phyloP scores from a whole-genome alignment of 2,888 invertebrate genomes.

The Isoperla grammatica region DNA sequence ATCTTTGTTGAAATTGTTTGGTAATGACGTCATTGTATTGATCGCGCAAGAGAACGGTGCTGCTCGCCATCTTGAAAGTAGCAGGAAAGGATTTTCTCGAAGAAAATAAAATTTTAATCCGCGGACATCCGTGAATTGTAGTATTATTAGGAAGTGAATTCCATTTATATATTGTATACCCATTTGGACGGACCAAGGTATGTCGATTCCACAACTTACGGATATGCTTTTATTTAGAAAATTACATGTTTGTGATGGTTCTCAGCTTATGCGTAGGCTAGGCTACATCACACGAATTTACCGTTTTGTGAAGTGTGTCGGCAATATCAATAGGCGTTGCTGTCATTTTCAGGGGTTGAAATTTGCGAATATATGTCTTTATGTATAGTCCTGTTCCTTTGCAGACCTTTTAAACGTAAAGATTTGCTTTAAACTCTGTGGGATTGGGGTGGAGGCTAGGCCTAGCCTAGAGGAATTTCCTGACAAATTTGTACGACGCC shows the following conservation, averaged over 20 bases:
- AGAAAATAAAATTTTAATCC: conserved; percentile 41
- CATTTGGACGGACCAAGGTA: conserved; percentile 79
- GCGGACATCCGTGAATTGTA: conserved; percentile 42
- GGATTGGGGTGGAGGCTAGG: conserved; percentile 10
- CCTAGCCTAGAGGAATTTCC: conserved; percentile 6
- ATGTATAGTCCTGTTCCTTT: background rate
- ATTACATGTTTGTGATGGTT: conserved; percentile 9
- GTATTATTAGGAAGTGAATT: conserved; percentile 44
- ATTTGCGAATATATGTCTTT: conserved; percentile 8
- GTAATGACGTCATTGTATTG: too few relatives aligned
- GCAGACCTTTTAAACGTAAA: background rate
- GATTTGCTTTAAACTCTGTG: background rate
- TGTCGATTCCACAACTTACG: conserved; percentile 36
- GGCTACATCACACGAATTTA: background rate
- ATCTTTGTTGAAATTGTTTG: too few relatives aligned
- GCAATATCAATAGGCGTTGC: too few relatives aligned
- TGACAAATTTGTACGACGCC: conserved; percentile 1
- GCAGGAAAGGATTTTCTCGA: conserved; percentile 40
- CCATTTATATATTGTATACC: conserved; percentile 60
- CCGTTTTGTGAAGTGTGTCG: conserved; percentile 1
- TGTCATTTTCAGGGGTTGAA: background rate
- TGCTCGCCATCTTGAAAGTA: conserved; percentile 49
- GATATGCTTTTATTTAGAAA: conserved; percentile 4
- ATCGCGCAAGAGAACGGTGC: too few relatives aligned
- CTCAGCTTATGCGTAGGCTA: background rate